Evolutionary conservation across 2,888 invertebrate species (phyloP).

Genomic region (Drosophila helvetica): DNA sequence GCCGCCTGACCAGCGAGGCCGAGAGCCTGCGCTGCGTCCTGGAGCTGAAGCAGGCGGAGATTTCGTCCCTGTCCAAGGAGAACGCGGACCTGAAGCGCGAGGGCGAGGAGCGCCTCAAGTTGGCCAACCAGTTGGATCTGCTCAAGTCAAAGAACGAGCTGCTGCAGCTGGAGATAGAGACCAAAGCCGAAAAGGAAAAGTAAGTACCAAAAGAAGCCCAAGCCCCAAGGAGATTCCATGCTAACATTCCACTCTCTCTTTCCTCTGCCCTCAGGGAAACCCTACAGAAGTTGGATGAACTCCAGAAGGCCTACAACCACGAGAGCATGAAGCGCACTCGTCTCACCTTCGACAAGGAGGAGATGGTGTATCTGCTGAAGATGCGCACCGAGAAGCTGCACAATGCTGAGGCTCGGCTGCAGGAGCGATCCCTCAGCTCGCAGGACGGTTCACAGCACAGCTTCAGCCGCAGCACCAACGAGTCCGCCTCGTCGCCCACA

Average conservation of each 20-base stretch:
- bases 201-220: slow-evolving; percentile 82
- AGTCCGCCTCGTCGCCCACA: slow-evolving; percentile 85
- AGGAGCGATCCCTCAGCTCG: slow-evolving; percentile 67
- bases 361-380: slow-evolving; percentile 93
- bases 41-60: slow-evolving; percentile 94
- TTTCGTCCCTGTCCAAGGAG: slow-evolving; percentile 90
- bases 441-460: slow-evolving; percentile 54
- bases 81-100: slow-evolving; percentile 89
- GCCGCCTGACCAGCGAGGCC: slow-evolving; percentile 88
- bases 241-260: background rate
- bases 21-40: slow-evolving; percentile 94
- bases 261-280: slow-evolving; percentile 85
- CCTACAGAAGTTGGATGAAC: slow-evolving; percentile 88
- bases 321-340: slow-evolving; percentile 92
- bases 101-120: slow-evolving; percentile 89
- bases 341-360: slow-evolving; percentile 93
- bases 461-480: slow-evolving; percentile 54
- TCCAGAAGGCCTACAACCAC: slow-evolving; percentile 90
- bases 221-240: slow-evolving; percentile 9
- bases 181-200: slow-evolving; percentile 87
- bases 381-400: slow-evolving; percentile 90
- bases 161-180: slow-evolving; percentile 87
- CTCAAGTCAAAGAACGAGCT: slow-evolving; percentile 94
- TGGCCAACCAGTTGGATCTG: slow-evolving; percentile 90
- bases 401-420: slow-evolving; percentile 78